Evolutionary conservation across 2,113 vertebrate species (phyloP).

Genomic region (Grammomys dolichurus): DNA sequence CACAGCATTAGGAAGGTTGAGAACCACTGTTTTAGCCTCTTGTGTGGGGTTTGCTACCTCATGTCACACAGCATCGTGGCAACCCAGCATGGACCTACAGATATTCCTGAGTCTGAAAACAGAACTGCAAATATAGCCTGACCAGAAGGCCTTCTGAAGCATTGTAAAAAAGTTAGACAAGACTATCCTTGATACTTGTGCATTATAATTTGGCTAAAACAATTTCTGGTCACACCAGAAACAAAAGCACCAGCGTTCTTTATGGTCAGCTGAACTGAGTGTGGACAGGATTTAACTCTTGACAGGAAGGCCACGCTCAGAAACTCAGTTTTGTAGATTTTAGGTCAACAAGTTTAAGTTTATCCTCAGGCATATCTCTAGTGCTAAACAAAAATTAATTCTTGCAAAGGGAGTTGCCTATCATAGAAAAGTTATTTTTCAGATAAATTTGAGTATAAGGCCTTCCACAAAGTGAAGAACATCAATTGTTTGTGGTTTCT

Average conservation of each 20-base stretch:
- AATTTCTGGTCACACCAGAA: conserved; percentile 55
- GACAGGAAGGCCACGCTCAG: neutral
- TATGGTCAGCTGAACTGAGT: conserved; percentile 52
- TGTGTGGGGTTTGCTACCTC: conserved; percentile 65
- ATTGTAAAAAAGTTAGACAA: conserved; percentile 67
- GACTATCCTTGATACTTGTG: conserved; percentile 10
- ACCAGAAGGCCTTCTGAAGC: neutral
- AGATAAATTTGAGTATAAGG: neutral
- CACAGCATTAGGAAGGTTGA: neutral
- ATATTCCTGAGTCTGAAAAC: conserved; percentile 75
- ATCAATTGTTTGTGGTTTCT: neutral
- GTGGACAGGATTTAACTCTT: neutral
- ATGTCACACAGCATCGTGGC: conserved; percentile 79
- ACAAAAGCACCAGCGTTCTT: conserved; percentile 41
- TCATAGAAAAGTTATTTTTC: neutral
- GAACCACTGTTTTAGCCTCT: neutral
- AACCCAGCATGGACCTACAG: conserved; percentile 83
- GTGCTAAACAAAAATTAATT: conserved; percentile 49
- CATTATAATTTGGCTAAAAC: neutral
- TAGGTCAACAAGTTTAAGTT: neutral
- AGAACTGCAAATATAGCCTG: conserved; percentile 66
- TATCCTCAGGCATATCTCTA: neutral
- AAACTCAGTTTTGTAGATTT: conserved; percentile 37
- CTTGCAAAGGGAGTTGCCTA: neutral
- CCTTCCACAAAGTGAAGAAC: neutral